Evolutionary conservation across 2,113 vertebrate genomes (phyloP).

Genomic region (Bostrychus sinensis): DNA sequence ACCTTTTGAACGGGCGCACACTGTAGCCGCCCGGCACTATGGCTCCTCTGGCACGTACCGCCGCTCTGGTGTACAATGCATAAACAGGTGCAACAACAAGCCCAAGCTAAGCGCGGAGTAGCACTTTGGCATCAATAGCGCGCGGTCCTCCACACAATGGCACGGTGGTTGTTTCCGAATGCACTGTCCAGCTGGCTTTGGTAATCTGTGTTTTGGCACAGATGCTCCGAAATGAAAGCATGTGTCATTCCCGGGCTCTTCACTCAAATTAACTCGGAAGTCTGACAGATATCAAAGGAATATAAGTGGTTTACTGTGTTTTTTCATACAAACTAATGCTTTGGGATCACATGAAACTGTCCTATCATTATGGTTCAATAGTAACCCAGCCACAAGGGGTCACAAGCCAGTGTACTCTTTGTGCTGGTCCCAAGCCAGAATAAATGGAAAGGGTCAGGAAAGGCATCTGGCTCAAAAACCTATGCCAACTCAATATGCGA

Average conservation of each 20-base stretch:
- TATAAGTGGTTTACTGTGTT: not conserved
- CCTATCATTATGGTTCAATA: no score
- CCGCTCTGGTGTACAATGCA: conserved; percentile 25
- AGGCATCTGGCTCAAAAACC: no score
- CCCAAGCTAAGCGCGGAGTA: conserved; percentile 32
- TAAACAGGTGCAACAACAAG: conserved; percentile 57
- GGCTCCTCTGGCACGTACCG: conserved; percentile 14
- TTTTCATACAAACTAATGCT: not conserved
- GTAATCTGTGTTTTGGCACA: conserved; percentile 57
- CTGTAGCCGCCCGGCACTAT: conserved; percentile 16
- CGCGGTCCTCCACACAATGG: conserved; percentile 21
- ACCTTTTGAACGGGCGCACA: conserved; percentile 24
- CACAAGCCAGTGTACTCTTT: no score
- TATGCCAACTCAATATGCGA: no score
- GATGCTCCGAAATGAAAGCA: conserved; percentile 33
- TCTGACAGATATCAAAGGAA: conserved; percentile 40
- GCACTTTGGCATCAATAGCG: conserved; percentile 35
- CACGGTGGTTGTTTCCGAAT: conserved; percentile 12
- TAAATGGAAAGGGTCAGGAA: no score
- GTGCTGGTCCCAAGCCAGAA: no score
- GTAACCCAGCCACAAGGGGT: no score
- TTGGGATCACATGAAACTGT: no score
- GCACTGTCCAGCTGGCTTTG: conserved; percentile 50
- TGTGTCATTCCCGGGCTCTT: conserved; percentile 37
- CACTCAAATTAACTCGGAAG: conserved; percentile 41